Conservation (phyloP, 2,888 invertebrate genomes). For the Thymelicus sylvestris region DNA sequence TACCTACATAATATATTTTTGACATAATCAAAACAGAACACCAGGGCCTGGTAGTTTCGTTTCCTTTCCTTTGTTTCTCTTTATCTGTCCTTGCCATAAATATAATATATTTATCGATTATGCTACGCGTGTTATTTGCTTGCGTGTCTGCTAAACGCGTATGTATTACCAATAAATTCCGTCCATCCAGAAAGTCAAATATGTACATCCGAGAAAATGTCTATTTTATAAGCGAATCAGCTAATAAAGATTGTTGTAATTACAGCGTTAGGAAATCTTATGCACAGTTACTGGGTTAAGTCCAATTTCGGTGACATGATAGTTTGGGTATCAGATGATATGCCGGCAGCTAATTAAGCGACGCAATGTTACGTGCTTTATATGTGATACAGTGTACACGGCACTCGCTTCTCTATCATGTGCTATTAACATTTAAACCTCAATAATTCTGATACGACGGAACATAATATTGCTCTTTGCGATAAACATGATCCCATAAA, state of each 20-base stretch:
- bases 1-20: too few species aligned
- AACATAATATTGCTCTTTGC: constrained; percentile 26
- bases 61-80: constrained; percentile 16
- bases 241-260: background rate
- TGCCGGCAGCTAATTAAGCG: constrained; percentile 43
- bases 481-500: constrained; percentile 30
- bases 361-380: constrained; percentile 35
- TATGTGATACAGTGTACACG: constrained; percentile 37
- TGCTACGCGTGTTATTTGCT: background rate
- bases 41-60: background rate
- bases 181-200: background rate
- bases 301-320: constrained; percentile 34
- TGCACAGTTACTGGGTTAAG: background rate
- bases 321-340: constrained; percentile 38
- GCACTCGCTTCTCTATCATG: constrained; percentile 28
- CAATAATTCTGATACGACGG: constrained; percentile 32
- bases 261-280: background rate
- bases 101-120: background rate
- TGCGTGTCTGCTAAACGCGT: background rate
- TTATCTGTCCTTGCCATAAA: constrained; percentile 15
- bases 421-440: constrained; percentile 35
- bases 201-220: too few species aligned
- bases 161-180: background rate
- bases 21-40: too few species aligned
- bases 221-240: background rate